Evolutionary conservation across 2,888 invertebrate species (phyloP).

Genomic region (Dione vanillae): DNA sequence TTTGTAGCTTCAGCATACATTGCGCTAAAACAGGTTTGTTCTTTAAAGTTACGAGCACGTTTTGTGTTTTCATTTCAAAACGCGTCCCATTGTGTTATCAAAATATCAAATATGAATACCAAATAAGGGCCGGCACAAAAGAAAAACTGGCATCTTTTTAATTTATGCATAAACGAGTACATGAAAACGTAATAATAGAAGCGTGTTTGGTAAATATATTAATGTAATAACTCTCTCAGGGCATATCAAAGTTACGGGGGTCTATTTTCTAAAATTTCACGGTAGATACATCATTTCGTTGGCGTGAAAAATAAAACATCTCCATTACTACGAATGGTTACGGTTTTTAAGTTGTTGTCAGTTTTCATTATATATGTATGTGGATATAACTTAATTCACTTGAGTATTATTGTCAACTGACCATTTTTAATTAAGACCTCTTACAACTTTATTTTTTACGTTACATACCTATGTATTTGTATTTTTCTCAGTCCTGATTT

Average conservation of each 20-base stretch:
- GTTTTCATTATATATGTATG: conserved; percentile 33
- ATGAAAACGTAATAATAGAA: conserved; percentile 83
- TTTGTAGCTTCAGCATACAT: conserved; percentile 82
- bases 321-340: conserved; percentile 67
- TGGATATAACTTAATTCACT: conserved; percentile 34
- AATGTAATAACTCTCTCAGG: conserved; percentile 80
- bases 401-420: conserved; percentile 29
- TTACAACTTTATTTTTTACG: neutral
- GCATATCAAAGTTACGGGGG: conserved; percentile 67
- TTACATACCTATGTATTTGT: neutral
- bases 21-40: conserved; percentile 80
- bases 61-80: conserved; percentile 77
- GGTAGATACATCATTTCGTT: conserved; percentile 74
- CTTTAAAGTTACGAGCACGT: conserved; percentile 68
- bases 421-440: conserved; percentile 33
- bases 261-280: conserved; percentile 81
- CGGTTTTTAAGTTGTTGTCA: conserved; percentile 43
- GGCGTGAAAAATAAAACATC: conserved; percentile 76
- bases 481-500: conserved; percentile 1
- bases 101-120: conserved; percentile 84
- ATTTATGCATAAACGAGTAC: conserved; percentile 82
- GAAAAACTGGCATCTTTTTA: conserved; percentile 82
- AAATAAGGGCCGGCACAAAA: conserved; percentile 84
- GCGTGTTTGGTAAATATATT: conserved; percentile 83
- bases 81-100: conserved; percentile 79